Percentiles rank a stretch among this genome's conserved stretches.
Evolutionary conservation across 1,140 invertebrate genomes (phyloP).

Genomic region (Drosophila kanapiae): DNA sequence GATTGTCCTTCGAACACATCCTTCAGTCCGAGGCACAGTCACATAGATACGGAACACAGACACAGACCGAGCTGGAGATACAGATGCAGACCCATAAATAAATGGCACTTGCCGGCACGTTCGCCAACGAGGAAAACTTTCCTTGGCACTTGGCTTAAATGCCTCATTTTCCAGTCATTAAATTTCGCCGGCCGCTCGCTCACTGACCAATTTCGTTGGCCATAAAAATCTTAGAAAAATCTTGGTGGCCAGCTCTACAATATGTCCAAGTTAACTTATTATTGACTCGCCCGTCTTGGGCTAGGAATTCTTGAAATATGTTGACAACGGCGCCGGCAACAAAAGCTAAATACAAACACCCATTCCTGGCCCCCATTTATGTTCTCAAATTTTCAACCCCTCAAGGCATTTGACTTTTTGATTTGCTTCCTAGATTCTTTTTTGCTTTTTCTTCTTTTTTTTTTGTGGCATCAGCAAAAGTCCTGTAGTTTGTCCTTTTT

Average conservation of each 20-base stretch:
- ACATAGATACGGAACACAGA: conserved; percentile 24
- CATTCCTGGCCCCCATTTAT: conserved; percentile 1
- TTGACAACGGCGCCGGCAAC: conserved; percentile 80
- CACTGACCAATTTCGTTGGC: conserved; percentile 70
- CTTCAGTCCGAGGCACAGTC: conserved; percentile 14
- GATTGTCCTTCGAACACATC: conserved; percentile 39
- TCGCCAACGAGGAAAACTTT: conserved; percentile 40
- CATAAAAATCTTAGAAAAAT: conserved; percentile 64
- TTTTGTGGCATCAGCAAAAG: conserved; percentile 75
- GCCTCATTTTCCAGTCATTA: conserved; percentile 82
- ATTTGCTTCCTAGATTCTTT: conserved; percentile 51
- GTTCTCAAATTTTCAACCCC: conserved; percentile 64
- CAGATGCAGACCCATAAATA: conserved; percentile 69
- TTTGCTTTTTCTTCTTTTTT: conserved; percentile 25
- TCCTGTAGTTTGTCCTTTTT: conserved; percentile 48
- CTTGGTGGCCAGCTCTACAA: conserved; percentile 41
- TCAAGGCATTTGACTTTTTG: conserved; percentile 75
- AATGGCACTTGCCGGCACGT: conserved; percentile 64
- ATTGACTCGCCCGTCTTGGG: conserved; percentile 61
- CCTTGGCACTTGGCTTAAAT: conserved; percentile 78
- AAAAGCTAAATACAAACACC: conserved; percentile 53
- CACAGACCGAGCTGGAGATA: conserved; percentile 42
- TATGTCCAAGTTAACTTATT: conserved; percentile 69
- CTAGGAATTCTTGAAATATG: conserved; percentile 69
- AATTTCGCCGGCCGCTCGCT: conserved; percentile 58